Evolutionary conservation across 2,797 vertebrate genomes (phyloP).

Genomic region (Lagorchestes hirsutus): DNA sequence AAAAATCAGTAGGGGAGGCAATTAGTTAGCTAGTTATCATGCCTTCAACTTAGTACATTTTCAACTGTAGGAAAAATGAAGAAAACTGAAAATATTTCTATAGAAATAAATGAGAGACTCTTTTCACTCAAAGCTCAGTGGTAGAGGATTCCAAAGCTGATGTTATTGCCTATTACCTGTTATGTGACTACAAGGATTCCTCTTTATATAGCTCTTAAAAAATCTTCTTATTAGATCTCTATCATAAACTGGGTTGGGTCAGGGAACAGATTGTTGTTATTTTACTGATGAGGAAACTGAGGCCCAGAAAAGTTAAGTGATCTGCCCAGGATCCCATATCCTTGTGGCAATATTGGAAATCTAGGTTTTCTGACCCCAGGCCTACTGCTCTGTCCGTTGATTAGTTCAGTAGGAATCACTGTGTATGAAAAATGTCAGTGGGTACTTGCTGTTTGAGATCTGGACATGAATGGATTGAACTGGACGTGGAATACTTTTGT

Average conservation of each 20-base stretch:
- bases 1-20: conserved; percentile 74
- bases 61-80: conserved; percentile 70
- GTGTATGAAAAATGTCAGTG: conserved; percentile 57
- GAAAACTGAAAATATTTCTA: conserved; percentile 76
- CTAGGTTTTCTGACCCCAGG: neutral
- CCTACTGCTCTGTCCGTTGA: conserved; percentile 20
- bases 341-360: neutral
- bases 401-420: conserved; percentile 30
- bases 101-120: conserved; percentile 69
- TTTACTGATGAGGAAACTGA: neutral
- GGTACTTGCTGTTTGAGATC: conserved; percentile 42
- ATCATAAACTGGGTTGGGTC: neutral
- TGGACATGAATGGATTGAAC: conserved; percentile 43
- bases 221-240: neutral
- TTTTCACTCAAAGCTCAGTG: conserved; percentile 63
- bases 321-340: neutral
- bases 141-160: conserved; percentile 60
- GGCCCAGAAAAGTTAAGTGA: neutral
- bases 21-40: conserved; percentile 78
- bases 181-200: conserved; percentile 11
- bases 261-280: neutral
- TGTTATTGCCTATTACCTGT: conserved; percentile 40
- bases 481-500: conserved; percentile 37
- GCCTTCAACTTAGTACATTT: conserved; percentile 73
- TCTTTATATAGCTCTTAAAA: neutral